Evolutionary conservation across 1,140 invertebrate genomes (phyloP), one percentile per base, ranked within the genome.

Genomic region (Galendromus occidentalis): DNA sequence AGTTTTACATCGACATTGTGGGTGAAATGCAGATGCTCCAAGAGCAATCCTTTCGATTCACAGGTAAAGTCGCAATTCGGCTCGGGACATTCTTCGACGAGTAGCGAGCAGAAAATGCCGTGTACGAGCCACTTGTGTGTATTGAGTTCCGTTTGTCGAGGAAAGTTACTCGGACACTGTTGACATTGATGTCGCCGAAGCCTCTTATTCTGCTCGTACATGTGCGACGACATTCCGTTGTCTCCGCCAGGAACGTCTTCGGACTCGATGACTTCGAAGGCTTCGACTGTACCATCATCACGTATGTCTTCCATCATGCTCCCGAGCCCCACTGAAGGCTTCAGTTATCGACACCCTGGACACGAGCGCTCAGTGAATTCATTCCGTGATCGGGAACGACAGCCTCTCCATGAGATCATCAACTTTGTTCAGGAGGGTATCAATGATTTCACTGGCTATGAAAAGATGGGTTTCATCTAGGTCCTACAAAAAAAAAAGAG

Each of bases 391-490:
- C 30, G 88, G 86, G 71, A 91, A 89, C 74, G 87, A 90, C 9
- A 94, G 85, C 75, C 89, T 86, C 75, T 97, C 92, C 90, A 97
- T 93, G 65, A 98, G 81, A 80, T 95, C 91, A 73, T 97, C 92
- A 66, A 97, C 79, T 75, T 86, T 84, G 29, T 84, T 82, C 78
- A 94, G 88, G 47, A 98, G 77, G 42, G 81, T 84, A 66, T 91
- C 87, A 20, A 98, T 79, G 71, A 94, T 92, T 70, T 98, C 94
- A 17, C 84, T 80, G 12, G 89, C 88, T 68, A 98, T 91, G 71
- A 98, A 97, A 1, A 98, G 73, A 77, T 96, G 93, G 67, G 83
- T 88, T 69, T 97, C 93, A 73, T 98, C 95, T 66, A 98, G 79
- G 77, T 98, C 93, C 81, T 91, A 87, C 68, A 91, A 83, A 66